These are phyloP conservation scores for Leucophora obtusa DNA, from an alignment of 2,888 invertebrate genomes.

Conservation along the genomic window DNA sequence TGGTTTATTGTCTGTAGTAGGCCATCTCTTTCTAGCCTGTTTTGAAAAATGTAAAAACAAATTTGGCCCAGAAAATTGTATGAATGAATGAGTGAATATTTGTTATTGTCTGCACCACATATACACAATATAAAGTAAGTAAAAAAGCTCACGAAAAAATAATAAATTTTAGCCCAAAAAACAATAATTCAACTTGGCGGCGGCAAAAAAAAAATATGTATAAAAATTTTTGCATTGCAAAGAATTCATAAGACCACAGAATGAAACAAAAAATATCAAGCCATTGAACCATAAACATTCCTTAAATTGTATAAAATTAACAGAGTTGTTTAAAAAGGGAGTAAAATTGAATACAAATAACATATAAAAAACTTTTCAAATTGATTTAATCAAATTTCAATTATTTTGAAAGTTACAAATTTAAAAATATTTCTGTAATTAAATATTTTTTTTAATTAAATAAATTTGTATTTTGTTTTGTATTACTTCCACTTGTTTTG, in stretches of 20 bases:
- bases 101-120: constrained; percentile 54
- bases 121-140: constrained; percentile 45
- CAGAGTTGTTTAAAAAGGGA: not conserved
- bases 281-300: constrained; percentile 56
- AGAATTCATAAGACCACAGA: constrained; percentile 2
- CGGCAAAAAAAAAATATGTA: constrained; percentile 33
- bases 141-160: constrained; percentile 65
- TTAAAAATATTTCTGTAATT: not conserved
- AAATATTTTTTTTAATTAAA: not conserved
- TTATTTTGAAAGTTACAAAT: not conserved
- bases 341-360: no score
- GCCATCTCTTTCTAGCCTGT: constrained; percentile 62
- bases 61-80: constrained; percentile 59
- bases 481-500: no score
- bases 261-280: constrained; percentile 3
- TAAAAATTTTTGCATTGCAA: constrained; percentile 46
- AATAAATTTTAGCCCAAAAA: constrained; percentile 69
- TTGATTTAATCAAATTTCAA: not conserved
- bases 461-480: no score
- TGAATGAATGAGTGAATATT: constrained; percentile 63
- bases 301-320: constrained; percentile 9
- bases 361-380: no score
- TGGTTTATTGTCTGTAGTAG: constrained; percentile 56
- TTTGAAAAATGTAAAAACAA: constrained; percentile 21
- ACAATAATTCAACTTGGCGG: constrained; percentile 69